Percentiles rank a stretch among this genome's conserved stretches.
Conservation (phyloP, 92 coral and sea anemone genomes). For the Palythoa heliodiscus region DNA sequence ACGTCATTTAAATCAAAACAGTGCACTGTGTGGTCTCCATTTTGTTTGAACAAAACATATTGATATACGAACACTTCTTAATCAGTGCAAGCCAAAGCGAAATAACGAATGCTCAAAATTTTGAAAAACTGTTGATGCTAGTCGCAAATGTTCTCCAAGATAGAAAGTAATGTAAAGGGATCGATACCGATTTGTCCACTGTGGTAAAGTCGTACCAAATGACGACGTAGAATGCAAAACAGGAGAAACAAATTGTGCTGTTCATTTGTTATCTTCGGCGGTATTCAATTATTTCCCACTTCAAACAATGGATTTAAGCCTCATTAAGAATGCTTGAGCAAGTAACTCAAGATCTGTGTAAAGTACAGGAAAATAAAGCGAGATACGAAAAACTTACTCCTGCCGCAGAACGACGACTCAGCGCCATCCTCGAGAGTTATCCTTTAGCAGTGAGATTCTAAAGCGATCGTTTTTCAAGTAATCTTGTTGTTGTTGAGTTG, state of each 20-base stretch:
- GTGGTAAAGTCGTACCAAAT: background rate
- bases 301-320: constrained; percentile 22
- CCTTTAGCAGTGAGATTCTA: background rate
- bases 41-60: background rate
- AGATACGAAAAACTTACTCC: constrained; percentile 21
- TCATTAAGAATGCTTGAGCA: background rate
- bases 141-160: background rate
- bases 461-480: background rate
- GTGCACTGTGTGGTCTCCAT: background rate
- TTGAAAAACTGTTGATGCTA: background rate
- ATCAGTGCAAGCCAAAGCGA: background rate
- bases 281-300: constrained; percentile 31
- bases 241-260: background rate
- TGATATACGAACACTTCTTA: background rate
- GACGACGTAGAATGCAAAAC: background rate
- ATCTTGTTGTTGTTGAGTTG: constrained; percentile 4
- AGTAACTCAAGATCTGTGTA: background rate
- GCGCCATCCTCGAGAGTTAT: constrained; percentile 6
- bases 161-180: background rate
- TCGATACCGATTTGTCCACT: background rate
- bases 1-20: background rate
- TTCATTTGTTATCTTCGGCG: background rate
- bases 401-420: background rate
- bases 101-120: background rate
- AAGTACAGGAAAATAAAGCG: background rate